A percentile compares a stretch with the other conserved stretches of the same genome.
phyloP scores from a whole-genome alignment of 2,797 vertebrate genomes.

The Acrossocheilus wenchowensis region DNA sequence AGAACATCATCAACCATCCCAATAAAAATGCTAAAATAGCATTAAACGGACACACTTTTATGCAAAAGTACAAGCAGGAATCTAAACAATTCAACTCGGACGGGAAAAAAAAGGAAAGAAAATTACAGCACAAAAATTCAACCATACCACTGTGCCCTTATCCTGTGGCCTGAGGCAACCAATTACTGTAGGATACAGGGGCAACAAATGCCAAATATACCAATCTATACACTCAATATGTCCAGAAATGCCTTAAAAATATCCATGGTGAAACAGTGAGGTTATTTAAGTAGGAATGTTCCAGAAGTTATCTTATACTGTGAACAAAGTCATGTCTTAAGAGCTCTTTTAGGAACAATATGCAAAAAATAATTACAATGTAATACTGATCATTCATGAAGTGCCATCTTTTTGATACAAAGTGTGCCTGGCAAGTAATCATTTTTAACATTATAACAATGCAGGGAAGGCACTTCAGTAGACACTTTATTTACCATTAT shows the following conservation, averaged over 20 bases:
- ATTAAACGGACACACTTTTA: not conserved
- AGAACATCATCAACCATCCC: not conserved
- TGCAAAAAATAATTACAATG: not conserved
- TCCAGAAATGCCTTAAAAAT: not conserved
- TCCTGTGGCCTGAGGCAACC: not conserved
- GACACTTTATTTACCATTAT: not conserved
- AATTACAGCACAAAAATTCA: slow-evolving; percentile 10
- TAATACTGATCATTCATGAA: not conserved
- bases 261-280: not conserved
- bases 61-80: not conserved
- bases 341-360: not conserved
- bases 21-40: not conserved
- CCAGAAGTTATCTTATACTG: not conserved
- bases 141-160: not conserved
- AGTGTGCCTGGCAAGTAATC: not conserved
- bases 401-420: not conserved
- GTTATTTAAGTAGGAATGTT: not conserved
- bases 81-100: not conserved
- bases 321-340: not conserved
- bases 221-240: not conserved
- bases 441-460: not conserved
- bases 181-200: slow-evolving; percentile 7
- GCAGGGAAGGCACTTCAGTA: not conserved
- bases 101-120: not conserved
- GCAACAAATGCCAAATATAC: not conserved